Percentiles rank a stretch among this genome's conserved stretches.
Evolutionary conservation across 2,113 vertebrate species (phyloP).

Genomic region (Hyperopisus bebe): DNA sequence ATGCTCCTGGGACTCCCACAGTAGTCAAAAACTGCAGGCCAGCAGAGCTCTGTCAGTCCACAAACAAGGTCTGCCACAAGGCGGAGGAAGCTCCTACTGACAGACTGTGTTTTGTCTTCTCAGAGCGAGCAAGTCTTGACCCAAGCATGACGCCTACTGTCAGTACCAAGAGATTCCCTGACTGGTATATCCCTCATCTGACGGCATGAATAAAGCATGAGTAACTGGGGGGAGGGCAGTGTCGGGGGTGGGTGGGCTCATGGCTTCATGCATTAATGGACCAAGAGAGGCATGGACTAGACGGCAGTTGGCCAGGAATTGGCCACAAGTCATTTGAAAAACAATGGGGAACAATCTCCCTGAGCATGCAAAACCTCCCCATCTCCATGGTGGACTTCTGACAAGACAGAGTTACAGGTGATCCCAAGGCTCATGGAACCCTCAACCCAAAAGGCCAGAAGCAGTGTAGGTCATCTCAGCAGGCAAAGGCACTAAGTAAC

Average conservation of each 20-base stretch:
- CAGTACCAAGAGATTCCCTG: background rate
- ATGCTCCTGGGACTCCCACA: background rate
- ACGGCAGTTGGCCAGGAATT: background rate
- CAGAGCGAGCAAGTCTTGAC: background rate
- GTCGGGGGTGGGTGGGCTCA: background rate
- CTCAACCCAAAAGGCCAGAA: background rate
- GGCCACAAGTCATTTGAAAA: background rate
- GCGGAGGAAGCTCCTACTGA: background rate
- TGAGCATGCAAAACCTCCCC: background rate
- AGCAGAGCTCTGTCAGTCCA: background rate
- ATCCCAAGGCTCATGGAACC: background rate
- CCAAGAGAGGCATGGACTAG: background rate
- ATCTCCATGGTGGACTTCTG: background rate
- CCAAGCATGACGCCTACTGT: background rate
- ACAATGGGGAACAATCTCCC: background rate
- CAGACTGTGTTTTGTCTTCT: background rate
- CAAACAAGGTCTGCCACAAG: background rate
- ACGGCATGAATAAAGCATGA: background rate
- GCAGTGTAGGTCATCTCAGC: background rate
- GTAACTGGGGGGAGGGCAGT: background rate
- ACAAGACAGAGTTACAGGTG: background rate
- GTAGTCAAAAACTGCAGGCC: background rate
- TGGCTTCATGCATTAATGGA: background rate
- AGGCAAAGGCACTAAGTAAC: background rate
- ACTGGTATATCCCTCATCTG: background rate